Percentiles rank a stretch among this genome's conserved stretches.
Conservation (phyloP, 1,140 invertebrate species). For the Sminthurides bifidus region DNA sequence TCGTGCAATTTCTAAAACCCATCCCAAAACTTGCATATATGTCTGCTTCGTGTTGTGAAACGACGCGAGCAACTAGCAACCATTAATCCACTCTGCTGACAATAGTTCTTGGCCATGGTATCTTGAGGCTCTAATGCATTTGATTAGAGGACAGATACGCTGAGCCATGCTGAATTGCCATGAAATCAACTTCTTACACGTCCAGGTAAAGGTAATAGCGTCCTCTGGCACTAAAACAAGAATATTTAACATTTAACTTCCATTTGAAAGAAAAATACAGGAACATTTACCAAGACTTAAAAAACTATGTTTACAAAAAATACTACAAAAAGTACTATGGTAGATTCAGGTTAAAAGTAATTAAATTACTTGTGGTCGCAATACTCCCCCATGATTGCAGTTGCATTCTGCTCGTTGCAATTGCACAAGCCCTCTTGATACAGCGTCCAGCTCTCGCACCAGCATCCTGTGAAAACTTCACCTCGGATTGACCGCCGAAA, state of each 20-base stretch:
- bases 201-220: slow-evolving; percentile 10
- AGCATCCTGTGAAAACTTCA: slow-evolving; percentile 9
- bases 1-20: too few relatives aligned
- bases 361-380: slow-evolving; percentile 6
- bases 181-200: not conserved
- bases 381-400: slow-evolving; percentile 16
- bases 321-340: not conserved
- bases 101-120: too few relatives aligned
- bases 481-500: slow-evolving; percentile 20
- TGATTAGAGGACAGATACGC: too few relatives aligned
- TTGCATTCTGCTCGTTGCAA: not conserved
- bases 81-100: too few relatives aligned
- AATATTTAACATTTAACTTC: not conserved
- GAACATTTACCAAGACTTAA: not conserved
- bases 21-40: too few relatives aligned
- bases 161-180: too few relatives aligned
- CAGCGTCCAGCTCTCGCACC: slow-evolving; percentile 7
- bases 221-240: slow-evolving; percentile 14
- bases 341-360: not conserved
- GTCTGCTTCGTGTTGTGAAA: too few relatives aligned
- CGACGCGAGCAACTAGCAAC: too few relatives aligned
- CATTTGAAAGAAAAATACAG: not conserved
- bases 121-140: too few relatives aligned
- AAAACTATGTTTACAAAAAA: not conserved
- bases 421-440: slow-evolving; percentile 7